Percentiles rank a stretch among this genome's conserved stretches.
These are phyloP conservation scores for Eulithis testata DNA, from an alignment of 2,888 invertebrate species.

Conservation along the genomic window DNA sequence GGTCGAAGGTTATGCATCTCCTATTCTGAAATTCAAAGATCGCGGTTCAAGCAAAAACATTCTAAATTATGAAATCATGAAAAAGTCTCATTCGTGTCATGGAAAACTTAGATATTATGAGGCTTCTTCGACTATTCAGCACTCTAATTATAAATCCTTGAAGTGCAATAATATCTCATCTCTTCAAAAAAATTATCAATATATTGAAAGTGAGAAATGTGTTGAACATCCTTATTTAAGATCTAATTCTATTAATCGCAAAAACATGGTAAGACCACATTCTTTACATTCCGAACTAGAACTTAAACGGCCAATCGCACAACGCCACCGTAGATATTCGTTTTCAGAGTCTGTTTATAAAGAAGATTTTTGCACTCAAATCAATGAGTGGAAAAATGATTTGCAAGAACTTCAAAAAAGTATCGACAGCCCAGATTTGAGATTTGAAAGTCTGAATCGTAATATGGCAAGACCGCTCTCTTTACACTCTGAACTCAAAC, in stretches of 20 bases:
- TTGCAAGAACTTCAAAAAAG: slow-evolving; percentile 21
- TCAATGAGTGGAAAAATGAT: slow-evolving; percentile 22
- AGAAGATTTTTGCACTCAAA: slow-evolving; percentile 12
- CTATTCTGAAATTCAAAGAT: slow-evolving; percentile 17
- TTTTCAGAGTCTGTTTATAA: slow-evolving; percentile 11
- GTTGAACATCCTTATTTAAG: slow-evolving; percentile 6
- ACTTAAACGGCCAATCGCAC: slow-evolving; percentile 9
- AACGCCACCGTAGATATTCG: slow-evolving; percentile 22
- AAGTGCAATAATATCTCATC: slow-evolving; percentile 10
- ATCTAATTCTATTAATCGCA: slow-evolving; percentile 2
- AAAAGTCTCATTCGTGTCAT: slow-evolving; percentile 26
- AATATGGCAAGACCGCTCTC: slow-evolving; percentile 9
- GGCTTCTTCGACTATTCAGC: slow-evolving; percentile 9
- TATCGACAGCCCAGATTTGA: slow-evolving; percentile 14
- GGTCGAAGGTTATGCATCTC: slow-evolving; percentile 20
- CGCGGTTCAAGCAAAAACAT: background rate
- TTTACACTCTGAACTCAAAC: slow-evolving; percentile 17
- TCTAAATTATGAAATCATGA: slow-evolving; percentile 8
- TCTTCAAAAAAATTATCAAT: slow-evolving; percentile 5
- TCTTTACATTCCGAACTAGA: slow-evolving; percentile 23
- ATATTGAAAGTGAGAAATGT: background rate
- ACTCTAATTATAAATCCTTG: slow-evolving; percentile 11
- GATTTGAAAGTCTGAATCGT: slow-evolving; percentile 7
- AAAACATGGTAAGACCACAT: slow-evolving; percentile 17
- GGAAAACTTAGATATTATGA: slow-evolving; percentile 14